Conservation (phyloP, 2,888 invertebrate species). For the Cryptophagus acutangulus region DNA sequence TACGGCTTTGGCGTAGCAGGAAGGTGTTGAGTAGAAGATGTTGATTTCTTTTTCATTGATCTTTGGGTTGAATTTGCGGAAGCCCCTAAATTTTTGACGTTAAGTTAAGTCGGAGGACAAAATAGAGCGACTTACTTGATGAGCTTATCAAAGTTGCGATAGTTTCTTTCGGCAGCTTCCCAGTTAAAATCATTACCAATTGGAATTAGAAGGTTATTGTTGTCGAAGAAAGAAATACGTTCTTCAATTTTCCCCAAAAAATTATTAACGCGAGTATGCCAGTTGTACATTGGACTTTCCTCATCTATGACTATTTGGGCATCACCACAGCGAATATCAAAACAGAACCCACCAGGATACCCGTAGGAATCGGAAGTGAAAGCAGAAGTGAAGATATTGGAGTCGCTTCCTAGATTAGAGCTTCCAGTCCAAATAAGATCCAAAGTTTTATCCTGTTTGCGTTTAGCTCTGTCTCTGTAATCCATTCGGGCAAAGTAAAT, state of each 20-base stretch:
- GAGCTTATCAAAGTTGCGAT: conserved; percentile 3
- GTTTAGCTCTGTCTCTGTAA: conserved; percentile 65
- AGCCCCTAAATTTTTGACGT: conserved; percentile 25
- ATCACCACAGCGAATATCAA: conserved; percentile 47
- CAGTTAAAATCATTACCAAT: conserved; percentile 19
- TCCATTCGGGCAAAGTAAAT: conserved; percentile 77
- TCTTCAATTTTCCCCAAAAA: neutral
- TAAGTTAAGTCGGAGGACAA: no score
- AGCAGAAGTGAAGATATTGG: conserved; percentile 23
- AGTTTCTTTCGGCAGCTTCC: conserved; percentile 14
- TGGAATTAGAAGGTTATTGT: conserved; percentile 16
- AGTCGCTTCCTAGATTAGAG: conserved; percentile 37
- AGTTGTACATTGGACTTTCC: conserved; percentile 53
- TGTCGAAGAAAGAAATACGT: conserved; percentile 4
- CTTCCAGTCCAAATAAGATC: conserved; percentile 79
- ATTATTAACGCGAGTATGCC: conserved; percentile 31
- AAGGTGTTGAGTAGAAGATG: conserved; percentile 74
- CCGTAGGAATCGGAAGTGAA: conserved; percentile 46
- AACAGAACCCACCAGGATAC: conserved; percentile 58
- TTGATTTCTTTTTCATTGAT: conserved; percentile 54
- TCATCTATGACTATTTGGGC: conserved; percentile 54
- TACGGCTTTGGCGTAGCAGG: conserved; percentile 71
- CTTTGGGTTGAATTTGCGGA: conserved; percentile 14
- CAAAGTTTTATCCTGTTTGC: conserved; percentile 56
- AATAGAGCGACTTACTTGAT: neutral